Base-by-base conservation (phyloP, 2,113 vertebrate species). In the Rattus rattus region DNA sequence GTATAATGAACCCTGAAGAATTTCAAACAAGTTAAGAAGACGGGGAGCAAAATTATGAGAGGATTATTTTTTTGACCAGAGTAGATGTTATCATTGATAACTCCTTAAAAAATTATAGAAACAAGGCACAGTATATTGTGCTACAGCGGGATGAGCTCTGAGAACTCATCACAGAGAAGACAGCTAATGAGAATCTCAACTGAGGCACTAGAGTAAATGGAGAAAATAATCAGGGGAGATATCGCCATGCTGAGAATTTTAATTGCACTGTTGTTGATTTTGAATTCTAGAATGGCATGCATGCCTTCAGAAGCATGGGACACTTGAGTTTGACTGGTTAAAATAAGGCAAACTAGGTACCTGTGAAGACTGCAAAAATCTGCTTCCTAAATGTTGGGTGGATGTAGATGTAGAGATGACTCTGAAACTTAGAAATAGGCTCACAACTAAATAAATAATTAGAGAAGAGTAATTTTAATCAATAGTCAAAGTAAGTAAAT, bases 61-160 rank as follows among this genome's bases (percentile, higher is more conserved):
- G 2, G 10, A 1, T 19, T 65, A 56, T 75, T 33, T 19, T 11
- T 43, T 49, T 26, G 12, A 9, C 19, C 47, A 80, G 17, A 14
- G 22, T 81, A 69, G 26, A 43, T 30, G 5, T 43, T 65, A 47
- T 33, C 2, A 19, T 36, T 84, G 70, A n/a, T 73, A 11, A 52
- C 7, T 49, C 3, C 33, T 81, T 10, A 36, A 4, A 52, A 83
- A 5, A 80, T 9, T 1, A 16, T 16, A 49, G 12, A 3, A 89
- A 16, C 1, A 67, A 56, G 28, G 61, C 43, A 20, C 30, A 16
- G 80, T 56, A 65, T 7, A 72, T 7, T 39, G 5, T 39, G 5
- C 5, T 36, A 80, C 5, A 20, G 10, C 4, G 20, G 33, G 2
- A 28, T 63, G 26, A 12, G 0, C 3, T 73, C 11, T 2, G 7